Base-by-base conservation (phyloP, 1,140 invertebrate species). In the Ptiloglossa arizonensis region DNA sequence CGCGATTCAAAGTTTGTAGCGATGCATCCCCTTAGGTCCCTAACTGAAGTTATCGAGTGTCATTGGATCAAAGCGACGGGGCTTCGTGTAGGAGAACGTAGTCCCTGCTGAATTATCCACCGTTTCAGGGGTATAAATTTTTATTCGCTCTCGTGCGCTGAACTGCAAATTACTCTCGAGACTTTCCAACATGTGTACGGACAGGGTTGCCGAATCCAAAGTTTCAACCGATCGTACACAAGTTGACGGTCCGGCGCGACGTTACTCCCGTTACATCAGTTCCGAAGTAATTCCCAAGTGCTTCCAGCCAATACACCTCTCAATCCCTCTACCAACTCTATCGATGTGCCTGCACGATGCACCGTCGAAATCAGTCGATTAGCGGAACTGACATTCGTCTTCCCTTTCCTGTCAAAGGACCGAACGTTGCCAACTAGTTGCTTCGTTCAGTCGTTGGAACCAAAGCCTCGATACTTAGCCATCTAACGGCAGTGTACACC, bases 251-350 rank as follows among this genome's bases (percentile, higher is more conserved):
- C 17, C 54, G 13, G 22, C 1, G 41, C 29, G 29, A 48, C 73
- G 54, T 57, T 68, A 35, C 50, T 59, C 67, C 41, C 44, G 74
- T 77, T 70, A 70, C 74, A 62, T 50, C 67, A 24, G 29, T 15
- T 59, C 22, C n/a, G 46, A 75, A 75, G 73, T 75, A 69, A 75
- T 68, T 69, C 64, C 73, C 73, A 75, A 75, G 73, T 69, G 73
- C 29, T 46, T 48, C 8, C 24, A 29, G 24, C 32, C 54, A 27
- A 38, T 68, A 77, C 52, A 70, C 27, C 57, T 17, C 46, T 52
- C 74, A 44, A 62, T 77, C 67, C 32, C 56, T 71, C 62, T 52
- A 27, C 50, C 54, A n/a, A 32, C 54, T 19, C 22, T 5, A 71
- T 60, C 66, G 67, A 71, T 44, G 5, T 2, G 32, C 22, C 1